Base-by-base conservation (phyloP, 2,113 vertebrate species). In the Hirundichthys speculiger region DNA sequence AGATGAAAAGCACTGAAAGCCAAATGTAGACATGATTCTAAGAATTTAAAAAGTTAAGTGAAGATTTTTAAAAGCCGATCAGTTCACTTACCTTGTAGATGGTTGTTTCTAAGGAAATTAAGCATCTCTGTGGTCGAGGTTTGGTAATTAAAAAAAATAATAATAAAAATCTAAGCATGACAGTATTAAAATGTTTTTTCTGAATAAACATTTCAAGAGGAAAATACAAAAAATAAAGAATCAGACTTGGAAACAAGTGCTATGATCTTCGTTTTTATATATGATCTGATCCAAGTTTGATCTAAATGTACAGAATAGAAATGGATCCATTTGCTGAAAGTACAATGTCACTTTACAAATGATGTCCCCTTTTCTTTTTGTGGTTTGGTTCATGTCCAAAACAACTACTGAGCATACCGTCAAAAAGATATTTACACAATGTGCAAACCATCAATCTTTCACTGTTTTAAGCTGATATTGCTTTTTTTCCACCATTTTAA, bases 241-340 rank as follows among this genome's bases (percentile, higher is more conserved):
- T 69, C 78, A 88, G 80, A 80, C 88, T 69, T 77, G 84, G 85
- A 83, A 94, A 88, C 88, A 90, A 87, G 88, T 92, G 92, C 69
- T 92, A 93, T 94, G 92, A 94, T 94, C 93, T 90, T 93, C 93
- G 93, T 86, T 92, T 93, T 93, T 97, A 95, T 97, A 94, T 93
- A 95, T 94, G 93, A 91, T 94, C 91, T 90, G 91, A 86, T 89
- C 70, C 87, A 70, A 91, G 86, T 93, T 92, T 39, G 87, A 92
- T 92, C 92, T 94, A 94, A 94, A 93, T 94, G 92, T 94, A 97
- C 94, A 96, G 92, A 94, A 92, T 93, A 94, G 69, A 94, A 94
- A 92, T 86, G 78, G 78, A 57, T 84, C 73, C 70, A 81, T 82
- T 77, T 82, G 78, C 73, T 64, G 49, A 84, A 66, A 82, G 76